These are phyloP conservation scores for Pipra filicauda DNA, from an alignment of 2,113 vertebrate genomes.

Conservation along the genomic window DNA sequence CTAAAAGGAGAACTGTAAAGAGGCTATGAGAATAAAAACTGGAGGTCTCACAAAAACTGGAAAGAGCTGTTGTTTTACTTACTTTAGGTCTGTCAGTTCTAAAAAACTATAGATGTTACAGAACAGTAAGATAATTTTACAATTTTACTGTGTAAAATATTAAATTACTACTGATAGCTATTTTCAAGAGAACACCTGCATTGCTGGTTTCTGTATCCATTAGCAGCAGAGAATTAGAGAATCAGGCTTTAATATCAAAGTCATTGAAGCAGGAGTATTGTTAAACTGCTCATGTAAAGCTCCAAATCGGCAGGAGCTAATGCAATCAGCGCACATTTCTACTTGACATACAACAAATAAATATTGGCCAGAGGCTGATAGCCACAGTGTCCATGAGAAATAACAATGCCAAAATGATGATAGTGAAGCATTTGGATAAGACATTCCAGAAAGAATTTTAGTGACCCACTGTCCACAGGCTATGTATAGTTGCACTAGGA, in stretches of 20 bases:
- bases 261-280: conserved; percentile 22
- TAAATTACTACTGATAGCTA: not conserved
- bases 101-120: not conserved
- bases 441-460: not conserved
- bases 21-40: not conserved
- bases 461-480: not conserved
- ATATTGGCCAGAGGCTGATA: not conserved
- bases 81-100: not conserved
- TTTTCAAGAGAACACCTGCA: not conserved
- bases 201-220: not conserved
- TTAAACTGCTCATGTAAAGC: conserved; percentile 27
- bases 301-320: conserved; percentile 5
- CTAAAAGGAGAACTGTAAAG: not conserved
- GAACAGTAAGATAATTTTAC: not conserved
- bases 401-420: not conserved
- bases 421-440: not conserved
- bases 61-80: not conserved
- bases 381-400: not conserved
- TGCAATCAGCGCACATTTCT: not conserved
- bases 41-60: not conserved
- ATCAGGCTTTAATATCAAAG: not conserved
- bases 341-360: not conserved
- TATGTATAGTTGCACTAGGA: not conserved
- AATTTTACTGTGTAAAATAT: not conserved
- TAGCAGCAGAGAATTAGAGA: not conserved